These are phyloP conservation scores for Darwinula stevensoni DNA, from an alignment of 2,888 invertebrate genomes.

Conservation along the genomic window DNA sequence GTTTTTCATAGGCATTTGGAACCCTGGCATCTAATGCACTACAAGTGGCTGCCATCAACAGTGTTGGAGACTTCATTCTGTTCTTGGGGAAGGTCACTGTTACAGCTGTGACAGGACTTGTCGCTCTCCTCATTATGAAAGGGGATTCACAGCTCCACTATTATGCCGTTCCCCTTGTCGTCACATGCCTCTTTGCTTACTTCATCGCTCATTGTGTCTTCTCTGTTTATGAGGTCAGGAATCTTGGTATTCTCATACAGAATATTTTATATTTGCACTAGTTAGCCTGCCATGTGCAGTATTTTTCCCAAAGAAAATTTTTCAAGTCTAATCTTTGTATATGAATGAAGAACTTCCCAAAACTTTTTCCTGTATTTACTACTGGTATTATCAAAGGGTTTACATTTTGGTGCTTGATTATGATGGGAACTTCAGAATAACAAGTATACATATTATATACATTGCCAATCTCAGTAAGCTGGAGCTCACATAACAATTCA, in stretches of 20 bases:
- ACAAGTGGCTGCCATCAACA: constrained; percentile 53
- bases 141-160: constrained; percentile 41
- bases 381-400: too few relatives aligned
- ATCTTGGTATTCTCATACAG: not conserved
- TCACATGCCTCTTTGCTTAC: constrained; percentile 47
- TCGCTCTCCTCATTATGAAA: constrained; percentile 43
- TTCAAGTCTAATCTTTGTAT: too few relatives aligned
- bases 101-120: constrained; percentile 46
- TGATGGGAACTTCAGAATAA: too few relatives aligned
- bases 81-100: constrained; percentile 53
- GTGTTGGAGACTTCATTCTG: constrained; percentile 68
- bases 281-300: not conserved
- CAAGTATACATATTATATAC: too few relatives aligned
- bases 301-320: too few relatives aligned
- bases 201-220: constrained; percentile 77
- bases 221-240: constrained; percentile 60
- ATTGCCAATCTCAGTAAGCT: too few relatives aligned
- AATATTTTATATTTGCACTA: not conserved
- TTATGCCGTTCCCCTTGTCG: constrained; percentile 53
- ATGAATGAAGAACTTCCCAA: too few relatives aligned
- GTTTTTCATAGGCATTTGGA: constrained; percentile 41
- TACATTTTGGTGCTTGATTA: too few relatives aligned
- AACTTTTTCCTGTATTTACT: too few relatives aligned
- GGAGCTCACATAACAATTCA: too few relatives aligned
- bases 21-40: constrained; percentile 50